Evolutionary conservation across 2,113 vertebrate genomes (phyloP).

Genomic region (Azemiops feae): DNA sequence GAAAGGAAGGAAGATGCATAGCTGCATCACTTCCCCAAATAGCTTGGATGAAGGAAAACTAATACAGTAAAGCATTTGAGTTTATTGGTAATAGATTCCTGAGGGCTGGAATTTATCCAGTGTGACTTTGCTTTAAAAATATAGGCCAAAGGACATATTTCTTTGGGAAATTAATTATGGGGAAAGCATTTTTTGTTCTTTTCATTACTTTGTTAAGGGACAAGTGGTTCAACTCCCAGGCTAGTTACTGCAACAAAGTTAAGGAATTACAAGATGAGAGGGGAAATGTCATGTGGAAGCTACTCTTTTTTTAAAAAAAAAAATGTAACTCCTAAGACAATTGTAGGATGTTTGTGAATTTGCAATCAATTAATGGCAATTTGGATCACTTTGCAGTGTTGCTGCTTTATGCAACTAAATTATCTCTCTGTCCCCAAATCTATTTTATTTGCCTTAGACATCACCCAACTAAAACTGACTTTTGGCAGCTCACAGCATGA

Average conservation of each 20-base stretch:
- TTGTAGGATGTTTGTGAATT: not conserved
- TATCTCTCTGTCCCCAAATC: not conserved
- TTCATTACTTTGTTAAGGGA: slow-evolving; percentile 33
- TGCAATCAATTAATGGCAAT: not conserved
- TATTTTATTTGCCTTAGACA: not conserved
- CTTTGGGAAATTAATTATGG: slow-evolving; percentile 65
- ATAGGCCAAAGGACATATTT: slow-evolving; percentile 54
- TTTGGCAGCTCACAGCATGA: not conserved
- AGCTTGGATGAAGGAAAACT: slow-evolving; percentile 11
- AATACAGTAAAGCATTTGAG: slow-evolving; percentile 26
- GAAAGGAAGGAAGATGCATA: not conserved
- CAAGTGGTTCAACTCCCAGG: slow-evolving; percentile 54
- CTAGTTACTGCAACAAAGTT: slow-evolving; percentile 29
- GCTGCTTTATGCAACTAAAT: not conserved
- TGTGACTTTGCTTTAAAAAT: slow-evolving; percentile 56
- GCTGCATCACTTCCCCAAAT: not conserved
- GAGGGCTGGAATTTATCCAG: slow-evolving; percentile 55
- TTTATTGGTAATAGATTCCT: slow-evolving; percentile 58
- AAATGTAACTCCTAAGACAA: not conserved
- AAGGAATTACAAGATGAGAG: slow-evolving; percentile 28
- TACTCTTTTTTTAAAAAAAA: not conserved
- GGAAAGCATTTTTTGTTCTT: slow-evolving; percentile 55
- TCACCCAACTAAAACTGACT: not conserved
- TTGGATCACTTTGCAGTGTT: not conserved
- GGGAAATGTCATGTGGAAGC: slow-evolving; percentile 46